A percentile compares a stretch with the other conserved stretches of the same genome.
Conservation (phyloP, 2,888 invertebrate species). For the Mimumesa dahlbomi region DNA sequence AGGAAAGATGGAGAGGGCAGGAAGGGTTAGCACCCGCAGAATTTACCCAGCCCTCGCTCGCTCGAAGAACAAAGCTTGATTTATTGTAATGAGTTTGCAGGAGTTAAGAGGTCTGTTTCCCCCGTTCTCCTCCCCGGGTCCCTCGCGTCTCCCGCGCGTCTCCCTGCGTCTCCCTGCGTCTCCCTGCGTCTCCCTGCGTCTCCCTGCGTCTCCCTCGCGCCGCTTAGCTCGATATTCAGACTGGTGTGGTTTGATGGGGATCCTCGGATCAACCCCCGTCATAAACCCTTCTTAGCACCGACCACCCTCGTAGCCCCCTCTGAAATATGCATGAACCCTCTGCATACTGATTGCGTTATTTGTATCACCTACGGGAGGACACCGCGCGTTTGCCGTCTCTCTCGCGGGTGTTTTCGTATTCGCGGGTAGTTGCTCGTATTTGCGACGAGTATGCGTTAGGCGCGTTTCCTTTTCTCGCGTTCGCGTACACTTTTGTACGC, state of each 20-base stretch:
- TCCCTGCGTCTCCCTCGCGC: conserved; percentile 39
- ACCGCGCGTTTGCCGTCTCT: conserved; percentile 49
- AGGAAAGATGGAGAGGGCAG: conserved; percentile 20
- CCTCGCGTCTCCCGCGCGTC: not conserved
- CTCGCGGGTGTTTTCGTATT: conserved; percentile 12
- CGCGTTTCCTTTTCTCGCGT: too few relatives aligned
- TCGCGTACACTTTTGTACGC: too few relatives aligned
- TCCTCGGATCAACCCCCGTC: conserved; percentile 79
- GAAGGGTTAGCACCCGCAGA: conserved; percentile 75
- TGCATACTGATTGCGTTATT: conserved; percentile 80
- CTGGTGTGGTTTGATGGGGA: conserved; percentile 79
- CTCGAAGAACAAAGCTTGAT: conserved; percentile 80
- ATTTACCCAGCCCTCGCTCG: conserved; percentile 73
- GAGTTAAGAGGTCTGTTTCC: conserved; percentile 78
- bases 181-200: conserved; percentile 26
- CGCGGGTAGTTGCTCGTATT: too few relatives aligned
- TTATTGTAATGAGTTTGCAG: conserved; percentile 81
- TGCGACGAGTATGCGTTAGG: too few relatives aligned
- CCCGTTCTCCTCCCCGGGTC: conserved; percentile 27
- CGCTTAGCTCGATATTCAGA: conserved; percentile 75
- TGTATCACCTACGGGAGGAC: conserved; percentile 74
- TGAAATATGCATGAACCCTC: conserved; percentile 78
- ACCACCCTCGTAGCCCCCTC: conserved; percentile 67
- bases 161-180: not conserved
- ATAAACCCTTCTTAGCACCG: conserved; percentile 80